phyloP scores from a whole-genome alignment of 2,888 invertebrate species.

The Protonemura montana region DNA sequence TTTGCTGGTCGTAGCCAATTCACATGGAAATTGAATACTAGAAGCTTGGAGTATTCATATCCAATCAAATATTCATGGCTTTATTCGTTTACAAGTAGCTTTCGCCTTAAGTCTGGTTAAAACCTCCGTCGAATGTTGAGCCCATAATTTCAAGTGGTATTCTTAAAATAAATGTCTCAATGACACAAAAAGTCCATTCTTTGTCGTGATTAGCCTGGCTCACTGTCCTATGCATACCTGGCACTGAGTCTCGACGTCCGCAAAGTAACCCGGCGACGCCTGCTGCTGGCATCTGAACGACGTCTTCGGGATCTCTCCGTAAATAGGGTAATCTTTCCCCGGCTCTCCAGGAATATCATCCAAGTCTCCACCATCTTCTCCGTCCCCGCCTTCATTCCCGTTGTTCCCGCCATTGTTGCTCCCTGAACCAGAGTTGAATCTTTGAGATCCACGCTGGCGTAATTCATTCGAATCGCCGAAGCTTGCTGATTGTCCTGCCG shows the following conservation, averaged over 20 bases:
- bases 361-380: slow-evolving; percentile 1
- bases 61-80: no score
- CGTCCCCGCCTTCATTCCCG: not conserved
- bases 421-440: not conserved
- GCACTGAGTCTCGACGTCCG: slow-evolving; percentile 61
- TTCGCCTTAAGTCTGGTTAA: no score
- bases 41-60: no score
- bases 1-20: no score
- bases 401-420: not conserved
- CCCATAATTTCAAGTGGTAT: no score
- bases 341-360: slow-evolving; percentile 51
- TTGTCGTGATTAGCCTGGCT: no score
- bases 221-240: slow-evolving; percentile 57
- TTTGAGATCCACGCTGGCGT: not conserved
- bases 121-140: no score
- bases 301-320: slow-evolving; percentile 58
- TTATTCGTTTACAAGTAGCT: no score
- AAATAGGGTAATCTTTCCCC: slow-evolving; percentile 61
- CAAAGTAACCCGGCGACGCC: slow-evolving; percentile 61
- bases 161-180: no score
- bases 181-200: no score
- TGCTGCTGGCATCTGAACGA: slow-evolving; percentile 59
- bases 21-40: no score
- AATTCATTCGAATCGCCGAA: not conserved
- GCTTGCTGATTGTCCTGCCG: not conserved